Conservation (phyloP, 2,113 vertebrate species). For the Pogona vitticeps region DNA sequence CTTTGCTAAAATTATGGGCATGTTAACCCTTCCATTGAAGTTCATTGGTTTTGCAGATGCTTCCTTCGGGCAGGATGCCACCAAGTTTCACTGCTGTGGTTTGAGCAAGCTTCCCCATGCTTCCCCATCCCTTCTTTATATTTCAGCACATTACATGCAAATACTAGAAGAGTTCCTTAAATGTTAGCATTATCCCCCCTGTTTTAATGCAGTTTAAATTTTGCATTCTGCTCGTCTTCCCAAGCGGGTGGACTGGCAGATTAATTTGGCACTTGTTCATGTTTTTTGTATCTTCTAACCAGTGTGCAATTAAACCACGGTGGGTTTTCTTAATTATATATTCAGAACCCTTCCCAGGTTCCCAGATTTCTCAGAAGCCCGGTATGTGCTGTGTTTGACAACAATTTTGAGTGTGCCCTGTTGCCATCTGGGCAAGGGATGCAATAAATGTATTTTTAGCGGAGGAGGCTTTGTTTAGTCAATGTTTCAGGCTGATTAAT, state of each 20-base stretch:
- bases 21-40: neutral
- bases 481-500: neutral
- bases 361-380: neutral
- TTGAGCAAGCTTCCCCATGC: neutral
- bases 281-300: neutral
- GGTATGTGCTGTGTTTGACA: neutral
- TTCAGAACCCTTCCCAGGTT: neutral
- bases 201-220: neutral
- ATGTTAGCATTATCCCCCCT: neutral
- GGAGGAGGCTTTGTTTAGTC: neutral
- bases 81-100: neutral
- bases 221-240: neutral
- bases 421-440: rapidly evolving
- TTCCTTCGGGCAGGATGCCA: neutral
- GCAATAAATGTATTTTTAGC: neutral
- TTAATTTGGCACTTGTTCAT: neutral
- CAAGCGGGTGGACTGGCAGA: neutral
- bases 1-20: neutral
- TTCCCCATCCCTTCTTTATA: neutral
- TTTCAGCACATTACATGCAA: conserved; percentile 15
- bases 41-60: neutral
- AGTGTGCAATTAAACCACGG: neutral
- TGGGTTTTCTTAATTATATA: rapidly evolving
- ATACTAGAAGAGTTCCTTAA: conserved; percentile 10
- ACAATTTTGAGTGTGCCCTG: rapidly evolving